These are phyloP conservation scores for Darevskia mixta DNA, from an alignment of 2,797 vertebrate species.

Conservation along the genomic window DNA sequence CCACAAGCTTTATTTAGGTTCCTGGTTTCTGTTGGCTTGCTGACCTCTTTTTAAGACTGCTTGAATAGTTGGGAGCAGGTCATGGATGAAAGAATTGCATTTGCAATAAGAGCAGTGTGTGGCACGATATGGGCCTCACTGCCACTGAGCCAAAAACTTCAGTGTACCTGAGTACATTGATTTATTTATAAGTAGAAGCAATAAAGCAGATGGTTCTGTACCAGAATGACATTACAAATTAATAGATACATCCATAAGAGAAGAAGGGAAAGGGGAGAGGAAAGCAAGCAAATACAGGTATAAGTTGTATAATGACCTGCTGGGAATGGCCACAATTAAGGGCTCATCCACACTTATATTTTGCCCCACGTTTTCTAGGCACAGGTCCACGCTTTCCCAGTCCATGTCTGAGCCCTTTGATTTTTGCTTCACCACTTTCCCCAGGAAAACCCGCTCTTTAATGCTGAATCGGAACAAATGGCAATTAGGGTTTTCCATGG, in stretches of 20 bases:
- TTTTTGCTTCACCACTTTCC: too few species aligned
- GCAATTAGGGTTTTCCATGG: too few species aligned
- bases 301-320: background rate
- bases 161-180: background rate
- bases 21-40: background rate
- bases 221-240: background rate
- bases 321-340: background rate
- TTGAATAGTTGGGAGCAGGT: background rate
- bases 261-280: background rate
- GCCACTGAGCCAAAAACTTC: background rate
- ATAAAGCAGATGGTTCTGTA: background rate
- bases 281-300: background rate
- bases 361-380: too few species aligned
- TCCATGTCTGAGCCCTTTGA: too few species aligned
- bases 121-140: background rate
- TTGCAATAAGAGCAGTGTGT: background rate
- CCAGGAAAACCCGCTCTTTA: too few species aligned
- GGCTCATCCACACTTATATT: too few species aligned
- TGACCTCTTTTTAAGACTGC: background rate
- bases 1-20: background rate
- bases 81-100: background rate
- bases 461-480: too few species aligned
- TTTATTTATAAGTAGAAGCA: background rate
- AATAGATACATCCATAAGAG: background rate
- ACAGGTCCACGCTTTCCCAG: too few species aligned